Evolutionary conservation across 2,888 invertebrate genomes (phyloP), one percentile per base, ranked within the genome.

Genomic region (Pimpla rufipes): DNA sequence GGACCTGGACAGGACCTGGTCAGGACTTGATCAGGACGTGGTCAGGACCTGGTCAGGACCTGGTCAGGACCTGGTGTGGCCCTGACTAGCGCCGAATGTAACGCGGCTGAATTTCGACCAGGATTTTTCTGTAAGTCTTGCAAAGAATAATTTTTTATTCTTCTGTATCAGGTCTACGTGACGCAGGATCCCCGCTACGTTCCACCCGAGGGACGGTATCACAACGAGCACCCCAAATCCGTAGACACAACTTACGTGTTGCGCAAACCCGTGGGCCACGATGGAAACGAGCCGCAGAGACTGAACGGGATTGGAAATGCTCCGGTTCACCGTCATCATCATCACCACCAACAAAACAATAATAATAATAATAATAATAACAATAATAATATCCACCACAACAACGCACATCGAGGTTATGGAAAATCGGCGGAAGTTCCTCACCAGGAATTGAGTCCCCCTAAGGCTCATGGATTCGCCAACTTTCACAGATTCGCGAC

Each of bases 181-280:
- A 94, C 94, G 57, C 93, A 94, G 3, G 95, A 95, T 88, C 94
- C 94, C 4, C 93, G 95, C 68, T 95, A 94, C 85, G 94, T 94
- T 10, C 93, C 94, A 1, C 92, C 94, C 0, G 94, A 94, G 87
- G 95, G 95, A 55, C 93, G 94, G 50, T 94, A 94, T 86, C 91
- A 93, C 45, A 91, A 92, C 77, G 92, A 94, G 37, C 92, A 93
- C 37, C 93, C 93, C 45, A 94, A 94, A 84, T 92, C 94, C 6
- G 92, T 95, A 21, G 95, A 95, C 87, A 95, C 95, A 1, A 95
- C 95, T 2, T 95, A 95, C 90, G 91, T 95, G 55, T 94, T 95
- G 85, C 94, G 95, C 40, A 92, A 91, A 52, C 94, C 94, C 1
- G 88, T 89, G 29, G 81, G 67, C 74, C 74, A 67, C 11, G 76